Conservation (phyloP, 2,888 invertebrate species). For the Noctua janthina region DNA sequence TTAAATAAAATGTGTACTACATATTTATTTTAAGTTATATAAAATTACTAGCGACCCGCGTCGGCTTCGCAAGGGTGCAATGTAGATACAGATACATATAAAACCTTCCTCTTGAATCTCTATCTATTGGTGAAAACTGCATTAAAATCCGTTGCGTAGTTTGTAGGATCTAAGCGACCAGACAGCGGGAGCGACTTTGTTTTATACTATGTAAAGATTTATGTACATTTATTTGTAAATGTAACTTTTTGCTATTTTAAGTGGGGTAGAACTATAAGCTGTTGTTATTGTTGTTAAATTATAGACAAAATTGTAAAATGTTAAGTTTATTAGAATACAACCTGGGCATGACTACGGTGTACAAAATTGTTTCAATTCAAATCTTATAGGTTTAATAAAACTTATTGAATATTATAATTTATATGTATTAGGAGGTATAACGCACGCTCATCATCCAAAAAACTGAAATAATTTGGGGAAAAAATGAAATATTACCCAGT, state of each 20-base stretch:
- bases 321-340: conserved; percentile 43
- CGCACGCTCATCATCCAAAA: not conserved
- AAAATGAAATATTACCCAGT: not conserved
- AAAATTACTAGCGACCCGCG: not conserved
- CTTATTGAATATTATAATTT: not conserved
- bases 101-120: too few species aligned
- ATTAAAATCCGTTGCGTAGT: too few species aligned
- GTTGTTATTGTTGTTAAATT: conserved; percentile 15
- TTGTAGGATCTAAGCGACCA: too few species aligned
- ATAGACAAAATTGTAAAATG: conserved; percentile 22
- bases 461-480: not conserved
- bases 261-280: not conserved
- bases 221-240: not conserved
- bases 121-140: too few species aligned
- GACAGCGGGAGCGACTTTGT: too few species aligned
- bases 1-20: conserved; percentile 2
- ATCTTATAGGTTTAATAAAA: not conserved
- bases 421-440: not conserved
- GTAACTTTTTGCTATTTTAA: not conserved
- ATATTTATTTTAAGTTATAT: not conserved
- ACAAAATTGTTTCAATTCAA: conserved; percentile 22
- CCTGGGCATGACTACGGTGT: conserved; percentile 18
- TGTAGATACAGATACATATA: too few species aligned
- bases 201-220: too few species aligned
- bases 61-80: too few species aligned